Conservation (phyloP, 2,888 invertebrate genomes). For the Drosophila antonietae region DNA sequence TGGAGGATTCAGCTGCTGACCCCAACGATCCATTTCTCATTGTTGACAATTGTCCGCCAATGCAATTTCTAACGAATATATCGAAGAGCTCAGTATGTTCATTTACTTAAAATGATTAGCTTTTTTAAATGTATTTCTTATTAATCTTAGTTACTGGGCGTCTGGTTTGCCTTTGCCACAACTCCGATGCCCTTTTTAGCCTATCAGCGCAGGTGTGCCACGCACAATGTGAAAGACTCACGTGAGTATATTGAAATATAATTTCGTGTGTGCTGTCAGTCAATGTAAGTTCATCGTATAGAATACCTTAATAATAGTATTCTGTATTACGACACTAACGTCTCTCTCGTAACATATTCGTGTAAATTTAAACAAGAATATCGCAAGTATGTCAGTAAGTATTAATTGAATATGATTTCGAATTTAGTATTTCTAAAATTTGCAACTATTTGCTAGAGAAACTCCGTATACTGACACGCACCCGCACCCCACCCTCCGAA, state of each 20-base stretch:
- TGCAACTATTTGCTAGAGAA: constrained; percentile 35
- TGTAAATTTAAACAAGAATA: constrained; percentile 9
- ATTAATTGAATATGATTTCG: too few species aligned
- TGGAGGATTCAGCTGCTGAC: neutral
- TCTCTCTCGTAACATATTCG: constrained; percentile 41
- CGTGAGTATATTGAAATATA: constrained; percentile 40
- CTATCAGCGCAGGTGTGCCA: constrained; percentile 45
- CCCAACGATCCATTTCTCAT: neutral
- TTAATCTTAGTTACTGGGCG: constrained; percentile 47
- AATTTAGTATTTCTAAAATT: too few species aligned
- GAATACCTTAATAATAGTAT: constrained; percentile 47
- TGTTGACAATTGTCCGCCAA: constrained; percentile 28
- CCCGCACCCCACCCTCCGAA: constrained; percentile 23
- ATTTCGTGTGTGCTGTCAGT: neutral
- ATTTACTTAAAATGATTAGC: too few species aligned
- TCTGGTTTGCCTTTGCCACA: constrained; percentile 62
- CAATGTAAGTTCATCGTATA: neutral
- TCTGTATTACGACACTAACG: constrained; percentile 39
- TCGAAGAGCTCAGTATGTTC: constrained; percentile 25
- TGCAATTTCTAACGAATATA: constrained; percentile 17
- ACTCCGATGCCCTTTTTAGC: constrained; percentile 29
- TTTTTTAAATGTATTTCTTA: too few species aligned
- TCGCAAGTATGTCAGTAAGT: constrained; percentile 21
- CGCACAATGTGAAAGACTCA: constrained; percentile 46
- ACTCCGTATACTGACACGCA: constrained; percentile 54